phyloP scores from a whole-genome alignment of 2,113 vertebrate species.

The Seriola rivoliana region DNA sequence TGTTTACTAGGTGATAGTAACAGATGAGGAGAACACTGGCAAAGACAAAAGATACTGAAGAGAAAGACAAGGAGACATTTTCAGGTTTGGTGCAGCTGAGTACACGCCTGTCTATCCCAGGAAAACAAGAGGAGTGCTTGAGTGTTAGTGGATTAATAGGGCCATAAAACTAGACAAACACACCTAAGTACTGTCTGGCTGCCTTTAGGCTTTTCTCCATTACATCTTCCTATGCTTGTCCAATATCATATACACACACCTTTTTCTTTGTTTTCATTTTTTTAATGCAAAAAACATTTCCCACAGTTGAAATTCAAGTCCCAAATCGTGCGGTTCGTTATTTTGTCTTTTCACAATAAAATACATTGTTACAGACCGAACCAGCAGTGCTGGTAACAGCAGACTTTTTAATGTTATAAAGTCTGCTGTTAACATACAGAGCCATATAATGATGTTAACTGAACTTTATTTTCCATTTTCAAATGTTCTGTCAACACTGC shows the following conservation, averaged over 20 bases:
- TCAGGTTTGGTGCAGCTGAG: constrained; percentile 63
- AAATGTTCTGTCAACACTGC: constrained; percentile 8
- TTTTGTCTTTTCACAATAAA: constrained; percentile 17
- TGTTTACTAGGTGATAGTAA: constrained; percentile 31
- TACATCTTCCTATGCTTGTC: constrained; percentile 17
- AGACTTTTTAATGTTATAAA: not conserved
- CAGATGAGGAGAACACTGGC: constrained; percentile 27
- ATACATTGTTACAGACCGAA: not conserved
- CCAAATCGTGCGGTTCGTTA: constrained; percentile 2
- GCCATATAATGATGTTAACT: not conserved
- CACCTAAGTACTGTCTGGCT: constrained; percentile 66
- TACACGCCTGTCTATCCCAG: constrained; percentile 56
- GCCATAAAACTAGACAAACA: constrained; percentile 76
- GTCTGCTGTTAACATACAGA: no score
- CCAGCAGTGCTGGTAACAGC: not conserved
- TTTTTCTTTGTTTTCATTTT: not conserved
- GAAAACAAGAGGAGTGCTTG: constrained; percentile 70
- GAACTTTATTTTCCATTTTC: not conserved
- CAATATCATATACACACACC: constrained; percentile 17
- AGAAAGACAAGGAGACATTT: constrained; percentile 22
- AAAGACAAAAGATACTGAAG: constrained; percentile 23
- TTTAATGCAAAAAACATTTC: not conserved
- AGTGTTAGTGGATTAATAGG: constrained; percentile 72
- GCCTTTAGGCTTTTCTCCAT: constrained; percentile 56
- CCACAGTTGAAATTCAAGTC: constrained; percentile 1